These are phyloP conservation scores for Cantharis rufa DNA, from an alignment of 2,888 invertebrate species.

Conservation along the genomic window DNA sequence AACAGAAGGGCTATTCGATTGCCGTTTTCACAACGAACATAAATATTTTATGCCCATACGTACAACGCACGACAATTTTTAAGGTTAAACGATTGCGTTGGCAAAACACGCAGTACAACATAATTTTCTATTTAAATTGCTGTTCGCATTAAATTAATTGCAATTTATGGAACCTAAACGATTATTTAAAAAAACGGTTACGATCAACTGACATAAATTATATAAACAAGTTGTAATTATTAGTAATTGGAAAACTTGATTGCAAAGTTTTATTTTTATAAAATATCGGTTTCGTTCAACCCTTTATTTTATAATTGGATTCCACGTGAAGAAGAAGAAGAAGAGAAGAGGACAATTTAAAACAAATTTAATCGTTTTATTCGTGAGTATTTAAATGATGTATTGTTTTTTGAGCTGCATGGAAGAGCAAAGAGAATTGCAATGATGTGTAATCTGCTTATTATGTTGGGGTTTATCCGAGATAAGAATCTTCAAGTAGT, in stretches of 20 bases:
- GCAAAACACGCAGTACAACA: neutral
- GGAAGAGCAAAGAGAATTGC: conserved; percentile 12
- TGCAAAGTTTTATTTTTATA: neutral
- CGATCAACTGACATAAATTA: neutral
- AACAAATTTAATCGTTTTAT: neutral
- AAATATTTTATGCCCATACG: neutral
- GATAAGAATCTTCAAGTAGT: conserved; percentile 25
- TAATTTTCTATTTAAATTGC: neutral
- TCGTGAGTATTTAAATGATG: conserved; percentile 22
- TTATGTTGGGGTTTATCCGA: conserved; percentile 19
- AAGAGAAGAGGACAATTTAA: neutral
- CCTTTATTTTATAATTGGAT: neutral
- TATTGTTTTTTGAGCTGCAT: conserved; percentile 17
- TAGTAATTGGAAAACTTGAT: neutral
- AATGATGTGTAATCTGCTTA: conserved; percentile 19
- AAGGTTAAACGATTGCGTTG: neutral
- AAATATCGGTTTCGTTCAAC: neutral
- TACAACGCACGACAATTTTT: neutral
- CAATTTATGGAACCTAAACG: neutral
- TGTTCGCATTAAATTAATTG: neutral
- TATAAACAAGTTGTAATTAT: neutral
- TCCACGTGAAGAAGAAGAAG: neutral
- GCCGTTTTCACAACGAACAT: too few species aligned
- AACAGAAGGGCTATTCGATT: too few species aligned
- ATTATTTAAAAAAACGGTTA: neutral